Evolutionary conservation across 2,797 vertebrate genomes (phyloP), one percentile per base, ranked within the genome.

Genomic region (Vireo griseus): DNA sequence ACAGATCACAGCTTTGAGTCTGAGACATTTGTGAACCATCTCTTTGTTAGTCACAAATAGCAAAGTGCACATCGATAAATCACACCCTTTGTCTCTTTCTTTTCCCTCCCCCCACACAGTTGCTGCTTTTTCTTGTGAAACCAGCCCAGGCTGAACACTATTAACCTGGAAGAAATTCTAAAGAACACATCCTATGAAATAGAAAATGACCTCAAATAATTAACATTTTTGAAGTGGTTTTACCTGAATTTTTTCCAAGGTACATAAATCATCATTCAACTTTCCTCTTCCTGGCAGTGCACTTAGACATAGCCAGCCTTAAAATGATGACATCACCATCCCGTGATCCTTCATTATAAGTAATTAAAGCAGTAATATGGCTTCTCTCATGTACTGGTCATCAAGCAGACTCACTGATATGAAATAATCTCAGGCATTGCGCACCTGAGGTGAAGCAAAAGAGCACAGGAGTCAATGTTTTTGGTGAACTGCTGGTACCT

Each of bases 281-380:
- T 94, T 96, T 80, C 88, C 76, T 95, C 52, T 97, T 97, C 94
- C 95, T 97, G 96, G 96, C 90, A 97, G 88, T 93, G 88, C 96
- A 97, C 94, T 97, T 97, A 96, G 90, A 96, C 85, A 95, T 88
- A 89, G 79, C 57, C 77, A 92, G 94, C 57, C 94, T 96, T 96
- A 96, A 97, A 95, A 89, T 95, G 31, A 94, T 87, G 95, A 95
- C 95, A 96, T 96, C 95, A 97, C 73, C 92, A 62, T 95, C 69
- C 90, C 37, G 4, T 78, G 92, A 94, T 96, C 94, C 91, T 96
- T 95, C 90, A 92, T 86, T 96, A 74, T 88, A 85, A 95, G 95
- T 96, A 87, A 97, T 96, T 96, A 96, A 96, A 96, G 72, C 71
- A 87, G 68, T 92, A 94, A 96, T 90, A 80, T 39, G 55, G n/a